phyloP scores from a whole-genome alignment of 2,797 vertebrate genomes.

The Otolemur crassicaudatus region DNA sequence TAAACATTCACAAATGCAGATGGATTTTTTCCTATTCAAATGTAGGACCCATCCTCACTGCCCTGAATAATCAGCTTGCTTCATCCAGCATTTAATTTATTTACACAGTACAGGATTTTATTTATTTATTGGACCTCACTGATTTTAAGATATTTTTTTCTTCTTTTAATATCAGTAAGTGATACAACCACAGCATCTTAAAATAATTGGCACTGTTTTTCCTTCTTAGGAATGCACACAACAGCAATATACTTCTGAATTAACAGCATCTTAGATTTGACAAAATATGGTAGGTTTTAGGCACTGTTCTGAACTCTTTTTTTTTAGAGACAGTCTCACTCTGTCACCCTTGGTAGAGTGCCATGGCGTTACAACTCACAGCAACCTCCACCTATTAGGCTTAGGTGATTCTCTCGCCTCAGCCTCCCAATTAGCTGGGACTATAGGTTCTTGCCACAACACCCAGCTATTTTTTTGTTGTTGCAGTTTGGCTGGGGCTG shows the following conservation, averaged over 20 bases:
- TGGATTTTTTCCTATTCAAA: not conserved
- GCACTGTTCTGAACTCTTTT: not conserved
- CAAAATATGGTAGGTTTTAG: not conserved
- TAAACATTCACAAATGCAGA: conserved; percentile 7
- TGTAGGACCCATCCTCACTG: not conserved
- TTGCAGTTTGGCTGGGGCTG: no score
- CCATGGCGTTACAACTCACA: no score
- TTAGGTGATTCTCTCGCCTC: no score
- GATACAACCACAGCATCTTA: not conserved
- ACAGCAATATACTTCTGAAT: not conserved
- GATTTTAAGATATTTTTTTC: conserved; percentile 19
- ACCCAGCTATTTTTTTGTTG: no score
- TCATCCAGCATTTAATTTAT: conserved; percentile 22
- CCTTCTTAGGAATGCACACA: not conserved
- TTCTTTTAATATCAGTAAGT: not conserved
- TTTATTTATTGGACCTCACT: not conserved
- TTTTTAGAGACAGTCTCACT: no score
- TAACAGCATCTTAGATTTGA: not conserved
- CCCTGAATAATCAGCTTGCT: conserved; percentile 7
- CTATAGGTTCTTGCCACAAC: no score
- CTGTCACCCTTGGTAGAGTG: no score
- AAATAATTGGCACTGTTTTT: conserved; percentile 22
- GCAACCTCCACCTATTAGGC: no score
- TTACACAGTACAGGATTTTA: not conserved
- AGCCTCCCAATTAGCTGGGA: no score